Conservation (phyloP, 2,113 vertebrate species). For the Nannospalax galili region DNA sequence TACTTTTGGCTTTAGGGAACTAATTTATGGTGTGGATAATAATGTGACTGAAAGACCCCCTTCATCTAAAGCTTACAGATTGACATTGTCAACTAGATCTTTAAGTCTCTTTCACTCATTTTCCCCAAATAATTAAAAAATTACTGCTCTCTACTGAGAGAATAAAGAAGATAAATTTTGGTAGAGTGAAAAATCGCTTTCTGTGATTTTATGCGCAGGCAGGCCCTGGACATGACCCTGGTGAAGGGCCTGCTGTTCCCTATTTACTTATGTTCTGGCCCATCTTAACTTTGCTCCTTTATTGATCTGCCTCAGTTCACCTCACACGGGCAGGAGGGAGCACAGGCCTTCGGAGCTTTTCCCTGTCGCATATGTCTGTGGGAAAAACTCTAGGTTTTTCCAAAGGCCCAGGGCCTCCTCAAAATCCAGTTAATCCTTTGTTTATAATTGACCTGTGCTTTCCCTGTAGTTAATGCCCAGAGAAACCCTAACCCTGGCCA, state of each 20-base stretch:
- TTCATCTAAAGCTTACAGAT: not conserved
- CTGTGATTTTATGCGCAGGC: not conserved
- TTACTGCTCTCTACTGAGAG: conserved; percentile 11
- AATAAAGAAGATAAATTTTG: not conserved
- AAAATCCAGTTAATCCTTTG: not conserved
- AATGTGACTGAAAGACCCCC: not conserved
- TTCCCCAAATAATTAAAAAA: not conserved
- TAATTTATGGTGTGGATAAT: not conserved
- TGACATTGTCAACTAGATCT: not conserved
- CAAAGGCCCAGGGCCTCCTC: not conserved
- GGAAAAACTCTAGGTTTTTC: not conserved
- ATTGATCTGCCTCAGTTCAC: not conserved
- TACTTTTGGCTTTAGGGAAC: conserved; percentile 14
- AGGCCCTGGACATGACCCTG: not conserved
- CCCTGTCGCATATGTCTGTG: not conserved
- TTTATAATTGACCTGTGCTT: not conserved
- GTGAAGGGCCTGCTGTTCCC: not conserved
- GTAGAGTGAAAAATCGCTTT: not conserved
- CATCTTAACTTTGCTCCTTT: not conserved
- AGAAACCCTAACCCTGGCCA: not conserved
- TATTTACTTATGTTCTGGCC: not conserved
- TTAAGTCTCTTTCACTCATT: not conserved
- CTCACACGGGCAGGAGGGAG: not conserved
- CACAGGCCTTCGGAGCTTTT: not conserved
- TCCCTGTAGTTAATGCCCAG: not conserved